phyloP scores from a whole-genome alignment of 1,140 invertebrate genomes.

The Hylaeus anthracinus region DNA sequence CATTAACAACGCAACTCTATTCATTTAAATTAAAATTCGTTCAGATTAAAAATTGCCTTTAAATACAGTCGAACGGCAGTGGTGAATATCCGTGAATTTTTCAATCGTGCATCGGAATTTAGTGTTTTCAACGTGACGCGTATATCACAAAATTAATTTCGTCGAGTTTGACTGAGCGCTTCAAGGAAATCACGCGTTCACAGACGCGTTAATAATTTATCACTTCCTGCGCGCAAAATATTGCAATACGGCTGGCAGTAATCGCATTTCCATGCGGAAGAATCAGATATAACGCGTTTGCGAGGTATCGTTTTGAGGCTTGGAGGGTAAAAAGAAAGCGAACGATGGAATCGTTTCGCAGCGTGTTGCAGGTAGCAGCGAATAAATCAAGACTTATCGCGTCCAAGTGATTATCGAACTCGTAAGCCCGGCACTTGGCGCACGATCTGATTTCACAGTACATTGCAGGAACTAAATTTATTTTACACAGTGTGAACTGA shows the following conservation, averaged over 20 bases:
- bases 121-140: background rate
- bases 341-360: background rate
- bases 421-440: constrained; percentile 35
- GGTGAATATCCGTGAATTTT: background rate
- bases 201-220: constrained; percentile 30
- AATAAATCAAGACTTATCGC: constrained; percentile 30
- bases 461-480: background rate
- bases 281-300: constrained; percentile 3
- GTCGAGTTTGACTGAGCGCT: background rate
- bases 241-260: background rate
- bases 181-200: constrained; percentile 18
- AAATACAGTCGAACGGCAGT: background rate
- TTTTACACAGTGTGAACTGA: background rate
- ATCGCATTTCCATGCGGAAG: constrained; percentile 15
- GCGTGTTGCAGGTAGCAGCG: background rate
- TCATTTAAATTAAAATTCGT: too few relatives aligned
- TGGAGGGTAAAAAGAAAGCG: too few relatives aligned
- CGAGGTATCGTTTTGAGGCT: background rate
- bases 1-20: background rate
- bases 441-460: background rate
- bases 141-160: constrained; percentile 28
- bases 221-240: constrained; percentile 8
- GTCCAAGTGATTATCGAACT: constrained; percentile 47
- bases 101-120: background rate
- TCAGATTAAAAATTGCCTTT: background rate